Evolutionary conservation across 1,140 invertebrate genomes (phyloP).

Genomic region (Steinernema khuongi): DNA sequence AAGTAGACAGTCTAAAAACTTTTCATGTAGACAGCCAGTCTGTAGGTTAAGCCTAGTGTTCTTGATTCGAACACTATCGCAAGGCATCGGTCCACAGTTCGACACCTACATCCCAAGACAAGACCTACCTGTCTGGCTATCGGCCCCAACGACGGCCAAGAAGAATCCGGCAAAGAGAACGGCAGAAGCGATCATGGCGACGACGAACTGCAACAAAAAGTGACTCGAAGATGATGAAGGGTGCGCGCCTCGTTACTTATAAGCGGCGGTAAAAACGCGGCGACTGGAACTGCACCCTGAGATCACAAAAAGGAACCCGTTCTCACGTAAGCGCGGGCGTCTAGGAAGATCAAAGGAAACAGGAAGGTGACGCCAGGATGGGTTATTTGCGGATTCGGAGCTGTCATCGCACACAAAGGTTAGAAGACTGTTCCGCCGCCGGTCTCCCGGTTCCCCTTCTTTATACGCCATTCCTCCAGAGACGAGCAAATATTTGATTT

Average conservation of each 20-base stretch:
- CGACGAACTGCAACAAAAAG: not conserved
- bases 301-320: not conserved
- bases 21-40: too few relatives aligned
- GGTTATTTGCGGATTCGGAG: not conserved
- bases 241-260: not conserved
- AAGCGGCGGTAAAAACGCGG: constrained; percentile 7
- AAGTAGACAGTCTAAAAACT: not conserved
- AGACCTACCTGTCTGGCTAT: not conserved
- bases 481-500: constrained; percentile 14
- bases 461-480: not conserved
- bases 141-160: not conserved
- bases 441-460: not conserved
- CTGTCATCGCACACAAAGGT: not conserved
- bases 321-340: not conserved
- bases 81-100: not conserved
- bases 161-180: not conserved
- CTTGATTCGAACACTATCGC: too few relatives aligned
- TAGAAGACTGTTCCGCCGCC: not conserved
- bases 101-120: not conserved
- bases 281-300: not conserved
- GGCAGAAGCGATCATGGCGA: not conserved
- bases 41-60: too few relatives aligned
- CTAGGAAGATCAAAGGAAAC: not conserved
- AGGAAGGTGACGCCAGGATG: not conserved
- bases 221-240: not conserved